Conservation (phyloP, 1,140 invertebrate genomes). For the Parapsyche elsis region DNA sequence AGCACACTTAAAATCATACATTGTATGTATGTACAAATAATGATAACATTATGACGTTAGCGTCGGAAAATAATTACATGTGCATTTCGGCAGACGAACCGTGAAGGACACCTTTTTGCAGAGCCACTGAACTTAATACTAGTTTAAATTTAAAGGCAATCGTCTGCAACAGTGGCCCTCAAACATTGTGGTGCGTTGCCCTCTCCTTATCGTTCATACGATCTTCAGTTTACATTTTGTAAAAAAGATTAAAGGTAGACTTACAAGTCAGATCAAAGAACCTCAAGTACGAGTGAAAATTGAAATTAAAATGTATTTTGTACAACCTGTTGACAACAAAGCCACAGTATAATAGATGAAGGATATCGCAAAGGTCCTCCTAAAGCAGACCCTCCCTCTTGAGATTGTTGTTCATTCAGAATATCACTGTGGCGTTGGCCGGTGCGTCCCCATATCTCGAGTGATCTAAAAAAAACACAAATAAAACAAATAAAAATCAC, state of each 20-base stretch:
- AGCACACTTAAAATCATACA: too few species aligned
- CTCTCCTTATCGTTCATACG: neutral
- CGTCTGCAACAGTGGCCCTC: too few species aligned
- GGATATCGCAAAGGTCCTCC: slow-evolving; percentile 81
- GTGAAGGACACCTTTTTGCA: slow-evolving; percentile 53
- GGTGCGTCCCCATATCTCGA: slow-evolving; percentile 77
- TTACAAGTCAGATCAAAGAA: too few species aligned
- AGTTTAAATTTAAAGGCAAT: too few species aligned
- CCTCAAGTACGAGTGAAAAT: too few species aligned
- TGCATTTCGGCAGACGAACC: slow-evolving; percentile 40
- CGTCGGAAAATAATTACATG: neutral
- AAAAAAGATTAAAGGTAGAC: too few species aligned
- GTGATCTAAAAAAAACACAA: slow-evolving; percentile 68
- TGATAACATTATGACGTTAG: too few species aligned
- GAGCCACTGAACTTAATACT: slow-evolving; percentile 50
- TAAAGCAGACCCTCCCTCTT: slow-evolving; percentile 72
- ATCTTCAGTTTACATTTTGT: too few species aligned
- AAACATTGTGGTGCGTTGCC: too few species aligned
- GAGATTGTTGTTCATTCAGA: slow-evolving; percentile 75
- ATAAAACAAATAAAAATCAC: neutral
- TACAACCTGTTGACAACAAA: slow-evolving; percentile 80
- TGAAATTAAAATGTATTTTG: too few species aligned
- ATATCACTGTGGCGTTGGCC: slow-evolving; percentile 78
- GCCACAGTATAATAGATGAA: slow-evolving; percentile 80
- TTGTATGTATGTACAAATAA: too few species aligned